Base-by-base conservation (phyloP, 2,113 vertebrate genomes). In the Lophius piscatorius region DNA sequence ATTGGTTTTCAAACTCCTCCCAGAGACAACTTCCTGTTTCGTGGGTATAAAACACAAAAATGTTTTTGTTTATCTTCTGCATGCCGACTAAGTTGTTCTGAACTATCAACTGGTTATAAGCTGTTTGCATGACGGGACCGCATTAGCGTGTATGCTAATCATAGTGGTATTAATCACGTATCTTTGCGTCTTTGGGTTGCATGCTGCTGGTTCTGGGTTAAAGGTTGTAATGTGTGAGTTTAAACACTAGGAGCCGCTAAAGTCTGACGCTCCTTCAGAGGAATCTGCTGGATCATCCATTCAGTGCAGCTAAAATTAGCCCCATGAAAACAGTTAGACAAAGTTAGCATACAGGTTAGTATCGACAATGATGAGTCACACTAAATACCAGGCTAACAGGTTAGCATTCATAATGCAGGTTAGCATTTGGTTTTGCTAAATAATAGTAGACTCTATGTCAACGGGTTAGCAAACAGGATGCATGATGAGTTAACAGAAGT, bases 121-220 rank as follows among this genome's bases (percentile, higher is more conserved):
- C 44, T 18, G 51, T 23, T 31, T 69, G 70, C 65, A 76, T 72
- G 74, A 54, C 42, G 46, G 42, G 28, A 48, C 2, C 4, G 22
- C 21, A 21, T 63, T 14, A 4, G 38, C 31, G 6, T 39, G 34
- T 71, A 4, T n/a, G 8, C 44, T 12, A 12, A 31, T 7, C 29
- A 9, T 36, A 56, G 17, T 12, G 2, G 20, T 52, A 36, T 45
- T 12, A 26, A 13, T 21, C 56, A 16, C 1, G 33, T 74, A 14
- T 46, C 42, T 9, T 14, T 54, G 17, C 72, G 16, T 7, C 40
- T 70, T 52, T 74, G 63, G 21, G 81, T 55, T 87, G 90, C 90
- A 89, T 91, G 89, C 52, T 57, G 39, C 21, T 23, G 48, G 34
- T 48, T 41, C 26, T 60, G 20, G 21, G 33, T 64, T 49, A 3